Base-by-base conservation (phyloP, 2,797 vertebrate species). In the Telmatherina bonti region DNA sequence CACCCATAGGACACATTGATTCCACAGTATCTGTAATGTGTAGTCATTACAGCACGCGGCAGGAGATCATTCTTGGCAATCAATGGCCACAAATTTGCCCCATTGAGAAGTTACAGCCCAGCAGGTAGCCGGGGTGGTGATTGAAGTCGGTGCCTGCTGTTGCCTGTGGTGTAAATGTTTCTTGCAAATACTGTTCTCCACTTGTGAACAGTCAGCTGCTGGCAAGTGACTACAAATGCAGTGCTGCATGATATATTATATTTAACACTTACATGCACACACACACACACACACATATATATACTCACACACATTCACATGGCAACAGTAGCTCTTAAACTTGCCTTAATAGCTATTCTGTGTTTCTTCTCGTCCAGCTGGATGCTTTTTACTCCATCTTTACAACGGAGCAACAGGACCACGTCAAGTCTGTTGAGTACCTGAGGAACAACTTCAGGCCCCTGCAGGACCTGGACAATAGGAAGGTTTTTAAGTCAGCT, bases 341-440 rank as follows among this genome's bases (percentile, higher is more conserved):
- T 67, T 69, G 20, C 26, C 76, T 79, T 69, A 78, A 49, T 67
- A 31, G 53, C 57, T 64, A 1, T 72, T 84, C 53, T 83, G 51
- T 67, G 35, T 73, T 75, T 85, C 47, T 74, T 57, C 54, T 61
- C 62, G n/a, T 84, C 49, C 89, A 99, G 98, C 95, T 99, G 83
- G 98, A 99, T 84, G 97, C 97, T 0, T 99, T 99, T 91, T 99
- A 99, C 88, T 97, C 97, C 87, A 99, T 99, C 93, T 97, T 99
- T 86, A 99, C 98, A 72, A 99, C 98, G 0, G 98, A 99, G 86
- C 98, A 99, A 88, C 98, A 99, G 89, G 98, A 99, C 90, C 98
- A 99, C 0, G 98, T 99, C 82, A 99, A 99, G 85, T 98, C 98
- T 0, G 97, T 99, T 70, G 98, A 99, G 69, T 98, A 99, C 89